phyloP scores from a whole-genome alignment of 2,888 invertebrate species.

The Arenicola marina region DNA sequence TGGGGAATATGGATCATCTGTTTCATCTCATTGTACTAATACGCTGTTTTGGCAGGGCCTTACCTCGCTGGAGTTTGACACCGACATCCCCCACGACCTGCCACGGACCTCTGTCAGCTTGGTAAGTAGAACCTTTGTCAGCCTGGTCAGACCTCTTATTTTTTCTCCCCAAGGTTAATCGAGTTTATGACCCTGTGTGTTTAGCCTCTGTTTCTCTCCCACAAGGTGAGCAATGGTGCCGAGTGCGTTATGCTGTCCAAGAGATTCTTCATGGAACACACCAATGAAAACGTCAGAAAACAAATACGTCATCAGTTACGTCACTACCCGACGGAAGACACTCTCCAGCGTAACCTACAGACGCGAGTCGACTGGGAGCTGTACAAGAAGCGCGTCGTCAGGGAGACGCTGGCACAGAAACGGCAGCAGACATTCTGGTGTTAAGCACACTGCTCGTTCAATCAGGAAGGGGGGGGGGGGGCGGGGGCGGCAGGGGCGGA shows the following conservation, averaged over 20 bases:
- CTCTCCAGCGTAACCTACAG: constrained; percentile 54
- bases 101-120: constrained; percentile 48
- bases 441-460: no score
- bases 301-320: constrained; percentile 42
- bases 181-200: no score
- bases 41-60: constrained; percentile 47
- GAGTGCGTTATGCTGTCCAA: constrained; percentile 57
- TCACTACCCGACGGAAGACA: constrained; percentile 51
- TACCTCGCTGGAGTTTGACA: constrained; percentile 47
- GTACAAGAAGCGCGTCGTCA: constrained; percentile 36
- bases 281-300: constrained; percentile 48
- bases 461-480: no score
- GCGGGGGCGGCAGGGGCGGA: no score
- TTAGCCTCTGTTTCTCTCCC: no score
- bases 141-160: no score
- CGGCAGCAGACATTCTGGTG: no score
- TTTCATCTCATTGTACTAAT: no score
- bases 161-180: no score
- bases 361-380: constrained; percentile 54
- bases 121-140: constrained; percentile 41
- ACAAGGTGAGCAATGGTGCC: constrained; percentile 47
- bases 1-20: no score
- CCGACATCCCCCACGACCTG: no score
- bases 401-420: background rate
- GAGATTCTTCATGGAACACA: constrained; percentile 53